Evolutionary conservation across 2,797 vertebrate genomes (phyloP).

Genomic region (Sebastes hubbsi): DNA sequence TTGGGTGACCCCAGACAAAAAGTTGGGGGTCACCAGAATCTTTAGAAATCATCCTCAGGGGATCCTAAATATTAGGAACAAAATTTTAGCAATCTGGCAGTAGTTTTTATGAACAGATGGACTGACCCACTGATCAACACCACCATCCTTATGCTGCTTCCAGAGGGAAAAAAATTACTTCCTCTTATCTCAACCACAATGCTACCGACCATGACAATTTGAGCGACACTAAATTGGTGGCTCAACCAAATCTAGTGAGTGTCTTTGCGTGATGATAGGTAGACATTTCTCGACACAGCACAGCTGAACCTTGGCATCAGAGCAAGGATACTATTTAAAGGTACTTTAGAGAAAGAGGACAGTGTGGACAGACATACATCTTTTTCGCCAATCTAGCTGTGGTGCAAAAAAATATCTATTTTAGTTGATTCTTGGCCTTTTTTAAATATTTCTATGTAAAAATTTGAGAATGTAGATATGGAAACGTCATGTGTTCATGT

Average conservation of each 20-base stretch:
- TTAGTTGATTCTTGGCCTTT: not conserved
- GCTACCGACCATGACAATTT: not conserved
- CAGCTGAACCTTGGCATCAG: too few species aligned
- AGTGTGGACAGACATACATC: not conserved
- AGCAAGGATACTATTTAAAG: too few species aligned
- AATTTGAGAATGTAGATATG: not conserved
- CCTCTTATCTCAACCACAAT: not conserved
- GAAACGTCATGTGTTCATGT: not conserved
- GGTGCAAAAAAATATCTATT: too few species aligned
- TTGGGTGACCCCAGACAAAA: not conserved
- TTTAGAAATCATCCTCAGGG: not conserved
- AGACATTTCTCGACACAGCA: too few species aligned
- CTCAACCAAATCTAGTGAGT: not conserved
- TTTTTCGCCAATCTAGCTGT: not conserved
- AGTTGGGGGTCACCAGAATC: not conserved
- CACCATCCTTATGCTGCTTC: not conserved
- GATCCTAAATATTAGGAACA: not conserved
- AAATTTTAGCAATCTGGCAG: rapidly evolving
- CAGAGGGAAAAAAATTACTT: not conserved
- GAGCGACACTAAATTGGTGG: not conserved
- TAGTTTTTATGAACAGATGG: not conserved
- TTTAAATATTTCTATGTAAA: not conserved
- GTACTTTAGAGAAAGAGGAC: too few species aligned
- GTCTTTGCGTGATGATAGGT: not conserved
- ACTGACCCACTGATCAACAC: not conserved